Evolutionary conservation across 2,797 vertebrate genomes (phyloP).

Genomic region (Falco cherrug): DNA sequence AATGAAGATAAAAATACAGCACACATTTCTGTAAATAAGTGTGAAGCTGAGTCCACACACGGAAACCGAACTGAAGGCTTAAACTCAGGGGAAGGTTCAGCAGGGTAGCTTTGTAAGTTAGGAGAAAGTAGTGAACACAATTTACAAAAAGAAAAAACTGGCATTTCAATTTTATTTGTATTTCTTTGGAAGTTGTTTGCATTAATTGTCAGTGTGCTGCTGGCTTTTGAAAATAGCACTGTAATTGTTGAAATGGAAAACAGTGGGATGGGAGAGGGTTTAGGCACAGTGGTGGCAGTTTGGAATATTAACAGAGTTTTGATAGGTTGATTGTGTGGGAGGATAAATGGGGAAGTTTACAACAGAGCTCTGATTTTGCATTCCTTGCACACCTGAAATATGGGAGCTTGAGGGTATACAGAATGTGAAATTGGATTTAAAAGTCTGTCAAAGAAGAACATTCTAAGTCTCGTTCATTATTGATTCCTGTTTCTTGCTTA

Average conservation of each 20-base stretch:
- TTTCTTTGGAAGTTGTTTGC: not conserved
- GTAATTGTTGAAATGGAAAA: not conserved
- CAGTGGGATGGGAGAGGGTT: not conserved
- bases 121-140: not conserved
- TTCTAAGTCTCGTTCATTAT: not conserved
- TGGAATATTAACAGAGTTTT: not conserved
- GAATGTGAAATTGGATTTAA: not conserved
- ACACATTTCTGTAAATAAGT: not conserved
- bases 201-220: not conserved
- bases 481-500: conserved; percentile 26
- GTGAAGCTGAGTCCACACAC: not conserved
- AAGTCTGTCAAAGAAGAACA: not conserved
- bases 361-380: not conserved
- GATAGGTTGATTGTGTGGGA: not conserved
- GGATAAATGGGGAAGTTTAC: not conserved
- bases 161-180: not conserved
- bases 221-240: not conserved
- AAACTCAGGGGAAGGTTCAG: not conserved
- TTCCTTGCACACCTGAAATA: conserved; percentile 12
- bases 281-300: accelerated
- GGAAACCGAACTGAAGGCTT: not conserved
- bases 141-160: not conserved
- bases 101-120: not conserved
- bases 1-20: conserved; percentile 13
- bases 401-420: not conserved